Base-by-base conservation (phyloP, 2,888 invertebrate species). In the Alviniconcha strummeri region DNA sequence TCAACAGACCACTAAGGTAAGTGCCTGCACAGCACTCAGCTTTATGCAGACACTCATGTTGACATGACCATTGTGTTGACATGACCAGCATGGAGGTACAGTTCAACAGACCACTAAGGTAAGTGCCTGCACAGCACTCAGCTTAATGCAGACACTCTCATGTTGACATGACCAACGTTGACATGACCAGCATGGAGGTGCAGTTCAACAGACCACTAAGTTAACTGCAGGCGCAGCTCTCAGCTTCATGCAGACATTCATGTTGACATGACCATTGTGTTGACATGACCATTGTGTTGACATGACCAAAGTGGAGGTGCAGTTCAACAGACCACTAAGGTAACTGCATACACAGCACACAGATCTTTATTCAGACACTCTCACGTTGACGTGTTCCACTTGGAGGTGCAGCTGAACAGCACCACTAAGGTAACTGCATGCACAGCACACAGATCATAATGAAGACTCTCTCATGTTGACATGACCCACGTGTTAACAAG, bases 101-200 rank as follows among this genome's bases (percentile, higher is more conserved):
- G 36, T 36, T 36, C 36, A 36, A 36, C 36, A 36, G 36, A 36
- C 36, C 36, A 36, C 36, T 36, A 36, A 36, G 36, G 36, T 36
- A 36, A 36, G 1, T 36, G 36, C 36, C 0, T 36, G 3, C 36
- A 36, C 36, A 36, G 3, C 36, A 36, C 36, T 1, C 36, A 36
- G 36, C 36, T 36, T 36, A 1, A 36, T 95, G 95, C 81, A 95
- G 96, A 7, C 98, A 98, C 92, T 97, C 97, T 92, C 98, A 96
- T 92, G 96, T 98, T 6, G 96, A 97, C 86, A 98, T 98, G 97
- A n/a, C n/a, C n/a, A n/a, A n/a, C n/a, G n/a, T n/a, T n/a, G n/a
- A n/a, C 86, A 98, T 98, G 97, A 96, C 97, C 0, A 94, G 95
- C 52, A 3, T 36, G 36, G 36, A 36, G 36, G 36, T 36, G 36